Conservation (phyloP, 2,888 invertebrate genomes). For the Caenorhabditis parvicauda region DNA sequence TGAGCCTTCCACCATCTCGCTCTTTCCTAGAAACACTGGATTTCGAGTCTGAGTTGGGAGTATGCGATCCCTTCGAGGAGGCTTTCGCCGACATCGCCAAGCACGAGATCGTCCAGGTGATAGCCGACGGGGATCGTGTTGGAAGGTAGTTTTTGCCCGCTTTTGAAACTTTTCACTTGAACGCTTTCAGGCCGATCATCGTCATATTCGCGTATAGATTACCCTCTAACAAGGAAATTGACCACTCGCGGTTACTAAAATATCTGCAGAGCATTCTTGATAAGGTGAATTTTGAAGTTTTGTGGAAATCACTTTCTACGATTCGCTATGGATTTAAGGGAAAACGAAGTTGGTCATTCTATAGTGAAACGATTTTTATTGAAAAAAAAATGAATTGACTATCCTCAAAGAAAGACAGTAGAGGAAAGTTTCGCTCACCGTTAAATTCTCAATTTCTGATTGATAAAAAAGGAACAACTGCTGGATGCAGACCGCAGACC, state of each 20-base stretch:
- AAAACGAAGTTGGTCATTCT: too few relatives aligned
- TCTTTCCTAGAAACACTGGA: conserved; percentile 46
- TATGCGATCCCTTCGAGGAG: conserved; percentile 37
- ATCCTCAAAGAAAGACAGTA: too few relatives aligned
- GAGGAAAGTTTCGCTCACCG: too few relatives aligned
- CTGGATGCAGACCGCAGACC: too few relatives aligned
- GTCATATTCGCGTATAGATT: conserved; percentile 89
- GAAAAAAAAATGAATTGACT: too few relatives aligned
- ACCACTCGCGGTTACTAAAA: conserved; percentile 76
- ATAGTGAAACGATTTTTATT: too few relatives aligned
- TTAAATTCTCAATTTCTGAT: too few relatives aligned
- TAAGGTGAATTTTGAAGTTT: too few relatives aligned
- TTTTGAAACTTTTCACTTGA: background rate
- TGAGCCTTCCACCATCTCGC: conserved; percentile 26
- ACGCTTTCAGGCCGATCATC: conserved; percentile 78
- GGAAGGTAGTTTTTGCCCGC: conserved; percentile 41
- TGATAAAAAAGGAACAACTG: too few relatives aligned
- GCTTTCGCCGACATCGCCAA: conserved; percentile 71
- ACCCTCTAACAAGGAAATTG: conserved; percentile 77
- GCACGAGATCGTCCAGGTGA: conserved; percentile 80
- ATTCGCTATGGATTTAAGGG: too few relatives aligned
- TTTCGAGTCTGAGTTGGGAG: conserved; percentile 41
- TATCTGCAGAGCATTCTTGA: conserved; percentile 62
- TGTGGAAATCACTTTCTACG: too few relatives aligned
- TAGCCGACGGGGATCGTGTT: conserved; percentile 66